phyloP scores from a whole-genome alignment of 2,113 vertebrate species.

The Pseudorasbora parva region DNA sequence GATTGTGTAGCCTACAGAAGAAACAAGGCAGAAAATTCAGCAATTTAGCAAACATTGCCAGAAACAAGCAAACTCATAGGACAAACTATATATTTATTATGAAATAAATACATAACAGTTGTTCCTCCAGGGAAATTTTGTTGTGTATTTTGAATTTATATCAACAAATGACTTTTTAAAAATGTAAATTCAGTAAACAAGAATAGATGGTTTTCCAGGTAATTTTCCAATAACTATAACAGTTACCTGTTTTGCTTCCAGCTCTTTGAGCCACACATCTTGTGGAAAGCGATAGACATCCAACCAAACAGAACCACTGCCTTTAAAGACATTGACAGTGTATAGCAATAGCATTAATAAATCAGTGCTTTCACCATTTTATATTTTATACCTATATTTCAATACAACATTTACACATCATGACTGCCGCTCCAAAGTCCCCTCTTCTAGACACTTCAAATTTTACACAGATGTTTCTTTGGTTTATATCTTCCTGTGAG shows the following conservation, averaged over 20 bases:
- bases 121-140: neutral
- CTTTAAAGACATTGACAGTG: conserved; percentile 16
- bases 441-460: conserved; percentile 23
- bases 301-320: conserved; percentile 16
- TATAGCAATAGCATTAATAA: neutral
- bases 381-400: neutral
- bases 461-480: conserved; percentile 30
- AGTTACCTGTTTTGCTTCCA: conserved; percentile 39
- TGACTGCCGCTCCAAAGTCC: conserved; percentile 31
- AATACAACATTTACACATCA: conserved; percentile 21
- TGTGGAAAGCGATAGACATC: conserved; percentile 28
- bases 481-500: conserved; percentile 36
- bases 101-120: neutral
- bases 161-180: neutral
- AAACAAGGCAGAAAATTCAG: neutral
- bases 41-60: neutral
- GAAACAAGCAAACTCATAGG: neutral
- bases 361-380: neutral
- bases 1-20: conserved; percentile 1
- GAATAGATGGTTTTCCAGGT: neutral
- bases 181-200: neutral
- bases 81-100: neutral
- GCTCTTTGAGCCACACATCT: conserved; percentile 34
- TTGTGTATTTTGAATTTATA: neutral
- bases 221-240: neutral